Evolutionary conservation across 1,140 invertebrate genomes (phyloP).

Genomic region (Drosophila sturtevanti): DNA sequence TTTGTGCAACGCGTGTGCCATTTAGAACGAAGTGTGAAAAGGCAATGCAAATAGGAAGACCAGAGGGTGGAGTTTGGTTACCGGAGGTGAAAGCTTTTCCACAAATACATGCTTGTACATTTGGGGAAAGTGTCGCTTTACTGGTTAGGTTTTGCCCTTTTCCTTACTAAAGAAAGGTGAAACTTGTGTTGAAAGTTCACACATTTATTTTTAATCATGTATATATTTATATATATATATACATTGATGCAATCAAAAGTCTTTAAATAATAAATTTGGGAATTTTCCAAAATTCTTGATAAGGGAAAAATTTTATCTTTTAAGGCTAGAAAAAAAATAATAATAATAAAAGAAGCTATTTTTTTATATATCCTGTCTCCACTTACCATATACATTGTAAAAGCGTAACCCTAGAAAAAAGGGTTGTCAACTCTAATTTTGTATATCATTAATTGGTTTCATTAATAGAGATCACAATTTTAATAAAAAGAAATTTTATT

Average conservation of each 20-base stretch:
- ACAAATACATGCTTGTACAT: slow-evolving; percentile 2
- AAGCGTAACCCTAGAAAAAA: too few species aligned
- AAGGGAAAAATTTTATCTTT: too few species aligned
- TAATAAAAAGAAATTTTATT: too few species aligned
- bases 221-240: too few species aligned
- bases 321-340: too few species aligned
- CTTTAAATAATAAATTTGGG: slow-evolving; percentile 46
- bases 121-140: slow-evolving; percentile 31
- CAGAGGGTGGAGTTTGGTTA: background rate
- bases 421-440: too few species aligned
- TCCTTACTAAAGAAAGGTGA: slow-evolving; percentile 32
- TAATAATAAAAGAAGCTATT: too few species aligned
- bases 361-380: too few species aligned
- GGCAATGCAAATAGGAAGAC: slow-evolving; percentile 42
- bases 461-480: too few species aligned
- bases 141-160: slow-evolving; percentile 11
- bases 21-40: slow-evolving; percentile 20
- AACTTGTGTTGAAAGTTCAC: slow-evolving; percentile 26
- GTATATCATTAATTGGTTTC: too few species aligned
- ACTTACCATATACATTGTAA: too few species aligned
- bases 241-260: slow-evolving; percentile 7
- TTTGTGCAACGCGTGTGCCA: slow-evolving; percentile 29
- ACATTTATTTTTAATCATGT: background rate
- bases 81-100: background rate
- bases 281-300: too few species aligned